These are phyloP conservation scores for Gymnopithys bicolor DNA, from an alignment of 2,797 vertebrate genomes.

Conservation along the genomic window DNA sequence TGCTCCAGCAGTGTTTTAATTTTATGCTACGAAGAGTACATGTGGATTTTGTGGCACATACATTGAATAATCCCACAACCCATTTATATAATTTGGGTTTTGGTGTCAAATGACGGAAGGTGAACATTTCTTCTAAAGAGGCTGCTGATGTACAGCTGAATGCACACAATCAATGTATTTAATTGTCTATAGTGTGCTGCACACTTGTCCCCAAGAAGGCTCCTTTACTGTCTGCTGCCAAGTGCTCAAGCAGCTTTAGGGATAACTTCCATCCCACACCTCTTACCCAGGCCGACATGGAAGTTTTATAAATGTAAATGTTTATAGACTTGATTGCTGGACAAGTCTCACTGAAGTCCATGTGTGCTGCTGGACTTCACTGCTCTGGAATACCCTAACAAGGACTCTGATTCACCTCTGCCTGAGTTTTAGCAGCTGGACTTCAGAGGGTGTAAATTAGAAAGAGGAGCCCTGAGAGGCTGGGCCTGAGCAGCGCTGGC, in stretches of 20 bases:
- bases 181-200: background rate
- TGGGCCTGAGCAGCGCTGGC: fast-evolving
- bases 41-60: background rate
- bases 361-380: background rate
- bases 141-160: background rate
- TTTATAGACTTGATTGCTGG: background rate
- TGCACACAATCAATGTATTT: background rate
- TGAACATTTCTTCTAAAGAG: background rate
- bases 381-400: background rate
- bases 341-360: background rate
- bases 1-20: background rate
- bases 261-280: background rate
- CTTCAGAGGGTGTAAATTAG: background rate
- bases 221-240: background rate
- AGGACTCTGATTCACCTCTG: background rate
- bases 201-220: background rate
- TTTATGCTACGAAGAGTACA: background rate
- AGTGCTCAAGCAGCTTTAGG: background rate
- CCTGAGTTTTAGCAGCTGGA: background rate
- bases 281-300: fast-evolving
- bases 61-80: background rate
- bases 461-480: background rate
- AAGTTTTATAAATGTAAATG: background rate
- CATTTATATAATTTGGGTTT: background rate
- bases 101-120: background rate